Conservation (phyloP, 2,888 invertebrate genomes). For the Eudemis profundana region DNA sequence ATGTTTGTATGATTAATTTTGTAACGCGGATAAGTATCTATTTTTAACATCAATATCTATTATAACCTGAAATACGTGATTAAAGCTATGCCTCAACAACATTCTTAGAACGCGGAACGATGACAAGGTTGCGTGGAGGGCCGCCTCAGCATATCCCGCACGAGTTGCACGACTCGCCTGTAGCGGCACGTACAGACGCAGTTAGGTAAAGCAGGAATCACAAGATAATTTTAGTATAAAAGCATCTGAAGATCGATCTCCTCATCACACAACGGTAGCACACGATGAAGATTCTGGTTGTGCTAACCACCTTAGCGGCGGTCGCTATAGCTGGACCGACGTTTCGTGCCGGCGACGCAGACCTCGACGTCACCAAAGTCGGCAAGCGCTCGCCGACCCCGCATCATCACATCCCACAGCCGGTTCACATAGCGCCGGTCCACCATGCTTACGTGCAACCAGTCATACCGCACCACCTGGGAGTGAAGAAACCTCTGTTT, state of each 20-base stretch:
- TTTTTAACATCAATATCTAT: constrained; percentile 4
- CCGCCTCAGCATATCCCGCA: constrained; percentile 58
- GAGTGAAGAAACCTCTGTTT: constrained; percentile 68
- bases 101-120: constrained; percentile 39
- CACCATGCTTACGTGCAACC: constrained; percentile 41
- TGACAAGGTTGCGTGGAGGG: constrained; percentile 53
- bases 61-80: constrained; percentile 36
- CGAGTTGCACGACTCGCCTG: constrained; percentile 43
- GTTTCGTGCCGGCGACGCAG: constrained; percentile 54
- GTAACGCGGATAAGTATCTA: constrained; percentile 19
- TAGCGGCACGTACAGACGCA: constrained; percentile 71
- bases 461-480: constrained; percentile 47
- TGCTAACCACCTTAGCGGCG: constrained; percentile 66
- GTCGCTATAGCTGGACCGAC: constrained; percentile 69
- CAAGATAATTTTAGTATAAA: constrained; percentile 69
- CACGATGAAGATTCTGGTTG: constrained; percentile 75
- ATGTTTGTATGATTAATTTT: not conserved
- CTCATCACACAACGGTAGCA: constrained; percentile 64
- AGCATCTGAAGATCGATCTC: constrained; percentile 49
- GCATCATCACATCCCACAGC: constrained; percentile 5
- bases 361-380: constrained; percentile 46
- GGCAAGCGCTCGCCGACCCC: constrained; percentile 35
- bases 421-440: constrained; percentile 26
- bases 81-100: constrained; percentile 21
- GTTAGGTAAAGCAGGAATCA: constrained; percentile 47